Percentiles rank a stretch among this genome's conserved stretches.
phyloP scores from a whole-genome alignment of 2,888 invertebrate genomes.

The Meteorus cinctellus region DNA sequence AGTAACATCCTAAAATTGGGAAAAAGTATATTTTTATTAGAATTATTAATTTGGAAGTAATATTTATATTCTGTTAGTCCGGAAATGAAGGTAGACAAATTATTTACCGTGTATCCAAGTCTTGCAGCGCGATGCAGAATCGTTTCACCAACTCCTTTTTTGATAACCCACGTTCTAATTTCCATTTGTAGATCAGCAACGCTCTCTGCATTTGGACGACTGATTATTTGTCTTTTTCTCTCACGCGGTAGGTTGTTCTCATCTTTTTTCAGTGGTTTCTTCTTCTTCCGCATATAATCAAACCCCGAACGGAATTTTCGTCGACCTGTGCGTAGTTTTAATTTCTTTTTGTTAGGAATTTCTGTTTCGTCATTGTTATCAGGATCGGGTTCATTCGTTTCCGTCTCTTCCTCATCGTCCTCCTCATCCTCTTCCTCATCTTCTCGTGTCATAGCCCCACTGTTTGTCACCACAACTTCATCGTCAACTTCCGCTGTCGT shows the following conservation, averaged over 20 bases:
- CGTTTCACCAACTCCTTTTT: conserved; percentile 95
- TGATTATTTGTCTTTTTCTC: conserved; percentile 71
- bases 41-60: conserved; percentile 8
- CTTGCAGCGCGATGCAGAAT: conserved; percentile 93
- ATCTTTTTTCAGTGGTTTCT: conserved; percentile 81
- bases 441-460: conserved; percentile 63
- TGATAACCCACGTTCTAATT: conserved; percentile 92
- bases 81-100: conserved; percentile 35
- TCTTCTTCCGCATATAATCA: conserved; percentile 92
- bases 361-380: conserved; percentile 58
- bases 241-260: conserved; percentile 73
- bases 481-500: conserved; percentile 48
- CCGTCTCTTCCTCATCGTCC: conserved; percentile 70
- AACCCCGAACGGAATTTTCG: conserved; percentile 89
- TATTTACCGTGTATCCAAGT: conserved; percentile 87
- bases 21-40: conserved; percentile 23
- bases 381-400: conserved; percentile 56
- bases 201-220: conserved; percentile 78
- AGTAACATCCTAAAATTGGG: conserved; percentile 83
- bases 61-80: conserved; percentile 11
- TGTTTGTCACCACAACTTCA: conserved; percentile 66
- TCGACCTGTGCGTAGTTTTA: conserved; percentile 80
- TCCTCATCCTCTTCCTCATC: conserved; percentile 65
- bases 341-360: conserved; percentile 75
- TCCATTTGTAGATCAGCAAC: conserved; percentile 88